Conservation (phyloP, 2,113 vertebrate genomes). For the Xiphorhynchus elegans region DNA sequence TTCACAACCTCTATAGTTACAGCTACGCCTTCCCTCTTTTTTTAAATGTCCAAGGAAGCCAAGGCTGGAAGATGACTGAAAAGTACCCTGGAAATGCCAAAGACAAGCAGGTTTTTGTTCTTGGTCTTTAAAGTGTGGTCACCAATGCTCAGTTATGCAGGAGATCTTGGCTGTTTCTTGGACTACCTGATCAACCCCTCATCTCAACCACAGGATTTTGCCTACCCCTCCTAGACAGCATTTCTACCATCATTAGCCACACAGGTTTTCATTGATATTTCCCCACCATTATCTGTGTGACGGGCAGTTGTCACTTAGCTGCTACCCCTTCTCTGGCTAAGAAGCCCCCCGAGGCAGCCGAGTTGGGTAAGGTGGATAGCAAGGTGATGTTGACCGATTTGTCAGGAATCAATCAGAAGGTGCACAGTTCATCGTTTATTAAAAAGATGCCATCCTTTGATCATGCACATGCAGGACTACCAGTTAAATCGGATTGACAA, state of each 20-base stretch:
- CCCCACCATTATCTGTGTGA: background rate
- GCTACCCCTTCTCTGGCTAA: background rate
- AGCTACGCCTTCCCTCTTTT: background rate
- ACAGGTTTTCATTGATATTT: background rate
- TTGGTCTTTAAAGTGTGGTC: rapidly evolving
- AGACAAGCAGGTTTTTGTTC: background rate
- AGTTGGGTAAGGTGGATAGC: background rate
- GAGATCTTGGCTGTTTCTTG: background rate
- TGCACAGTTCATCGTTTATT: background rate
- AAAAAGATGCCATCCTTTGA: background rate
- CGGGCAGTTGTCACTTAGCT: background rate
- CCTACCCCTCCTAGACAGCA: background rate
- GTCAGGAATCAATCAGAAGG: background rate
- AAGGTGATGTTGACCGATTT: background rate
- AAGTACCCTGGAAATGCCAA: rapidly evolving
- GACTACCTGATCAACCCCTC: background rate
- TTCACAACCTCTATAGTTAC: background rate
- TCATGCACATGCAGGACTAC: background rate
- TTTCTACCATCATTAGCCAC: background rate
- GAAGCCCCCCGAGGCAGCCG: background rate
- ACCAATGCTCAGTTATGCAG: background rate
- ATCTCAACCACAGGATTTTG: background rate
- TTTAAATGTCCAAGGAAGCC: background rate
- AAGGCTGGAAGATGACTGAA: background rate
- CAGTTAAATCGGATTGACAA: background rate